Base-by-base conservation (phyloP, 1,140 invertebrate genomes). In the Aleiodes sp. region DNA sequence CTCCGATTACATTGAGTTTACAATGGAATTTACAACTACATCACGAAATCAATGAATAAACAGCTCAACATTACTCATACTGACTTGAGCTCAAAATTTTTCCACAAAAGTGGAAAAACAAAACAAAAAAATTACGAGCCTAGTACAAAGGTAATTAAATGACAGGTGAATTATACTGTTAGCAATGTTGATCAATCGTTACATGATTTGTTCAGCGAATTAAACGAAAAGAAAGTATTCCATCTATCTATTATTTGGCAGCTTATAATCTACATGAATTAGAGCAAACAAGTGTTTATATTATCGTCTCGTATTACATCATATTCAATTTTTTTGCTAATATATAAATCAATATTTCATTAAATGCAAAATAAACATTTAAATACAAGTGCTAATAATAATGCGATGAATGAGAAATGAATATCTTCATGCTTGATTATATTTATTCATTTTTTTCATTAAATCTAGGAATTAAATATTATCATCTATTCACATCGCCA, bases 401-500 rank as follows among this genome's bases (percentile, higher is more conserved):
- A 52, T 65, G 10, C 12, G 9, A 4, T 1, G 10, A 56, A 31
- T 24, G n/a, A 28, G n/a, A 59, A 6, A 56, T 56, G 41, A n/a
- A 12, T 43, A 24, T 24, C 19, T 26, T 43, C 37, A 31, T 63
- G 26, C 21, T 43, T 16, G 10, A 26, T 41, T 10, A 63, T n/a
- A 26, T 26, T 43, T 14, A 63, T 24, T 19, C 26, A 56, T 12
- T 39, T 28, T 16, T 21, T 33, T 41, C 19, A 41, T 14, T 63
- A 26, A 43, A 39, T 43, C 39, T 21, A n/a, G 12, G 43, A 63
- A 63, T 41, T 41, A 37, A 57, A 57, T 37, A 59, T 19, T 39
- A n/a, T 59, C 31, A 33, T 31, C 28, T 52, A 65, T 65, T 65
- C 41, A 52, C 63, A 65, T 52, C n/a, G 16, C 19, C 43, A 21